Base-by-base conservation (phyloP, 2,888 invertebrate genomes). In the Nomada ferruginata region DNA sequence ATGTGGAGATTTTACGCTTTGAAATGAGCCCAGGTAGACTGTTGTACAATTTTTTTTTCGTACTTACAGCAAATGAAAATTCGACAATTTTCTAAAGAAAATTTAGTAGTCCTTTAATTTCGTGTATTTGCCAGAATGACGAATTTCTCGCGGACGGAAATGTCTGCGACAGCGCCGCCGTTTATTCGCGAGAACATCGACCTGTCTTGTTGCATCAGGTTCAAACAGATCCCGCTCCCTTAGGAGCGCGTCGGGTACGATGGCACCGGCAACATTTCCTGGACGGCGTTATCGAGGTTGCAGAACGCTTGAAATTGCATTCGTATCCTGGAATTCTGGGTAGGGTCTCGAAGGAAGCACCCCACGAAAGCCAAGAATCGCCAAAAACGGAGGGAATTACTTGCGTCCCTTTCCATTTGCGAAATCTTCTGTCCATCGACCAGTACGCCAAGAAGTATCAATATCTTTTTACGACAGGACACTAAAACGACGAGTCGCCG, bases 381-480 rank as follows among this genome's bases (percentile, higher is more conserved):
- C 2, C 2, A 29, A 13, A 3, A 7, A 50, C 18, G 7, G 26
- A 59, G n/a, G 7, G n/a, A 18, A 29, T 29, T 0, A 47, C 20
- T 23, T 18, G 29, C 11, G 50, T 60, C 53, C 59, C 29, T 61
- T 66, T 47, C 47, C 61, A 70, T 72, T 65, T 69, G 44, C 53
- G 55, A 57, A 20, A 29, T 18, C 47, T 13, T 29, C 23, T 20
- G 42, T 60, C 60, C 59, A 50, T 75, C 70, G 68, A 66, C 71
- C 53, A 70, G 53, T 47, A 36, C 74, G 60, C 53, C 66, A 26
- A 76, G 69, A 69, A 66, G 76, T 83, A 83, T 86, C 80, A 77
- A 85, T 86, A 83, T 82, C 79, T 82, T 85, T 36, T 87, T 87
- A 89, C 75, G 84, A 82, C 72, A 72, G 50, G 82, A 68, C 80